These are phyloP conservation scores for Probosciger aterrimus DNA, from an alignment of 2,113 vertebrate genomes.

Conservation along the genomic window DNA sequence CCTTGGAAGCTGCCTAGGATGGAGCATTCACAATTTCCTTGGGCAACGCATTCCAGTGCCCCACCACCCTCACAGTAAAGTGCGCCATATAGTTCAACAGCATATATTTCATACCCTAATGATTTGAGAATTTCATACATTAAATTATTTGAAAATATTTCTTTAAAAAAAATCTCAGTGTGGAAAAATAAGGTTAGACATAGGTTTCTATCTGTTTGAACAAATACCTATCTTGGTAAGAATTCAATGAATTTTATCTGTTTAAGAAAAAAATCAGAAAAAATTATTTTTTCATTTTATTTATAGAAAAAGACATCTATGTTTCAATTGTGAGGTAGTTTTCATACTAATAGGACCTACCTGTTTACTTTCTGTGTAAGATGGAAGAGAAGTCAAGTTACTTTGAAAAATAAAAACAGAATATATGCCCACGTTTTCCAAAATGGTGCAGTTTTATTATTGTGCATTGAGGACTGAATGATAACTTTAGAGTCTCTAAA, in stretches of 20 bases:
- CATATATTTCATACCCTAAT: neutral
- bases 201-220: neutral
- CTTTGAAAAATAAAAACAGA: neutral
- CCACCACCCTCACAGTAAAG: neutral
- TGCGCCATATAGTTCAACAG: neutral
- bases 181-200: neutral
- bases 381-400: neutral
- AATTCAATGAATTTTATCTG: neutral
- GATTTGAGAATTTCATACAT: neutral
- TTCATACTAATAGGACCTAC: neutral
- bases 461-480: neutral
- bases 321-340: neutral
- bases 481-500: neutral
- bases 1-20: neutral
- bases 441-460: neutral
- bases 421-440: neutral
- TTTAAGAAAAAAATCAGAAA: neutral
- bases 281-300: neutral
- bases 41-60: neutral
- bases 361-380: neutral
- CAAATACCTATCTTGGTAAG: neutral
- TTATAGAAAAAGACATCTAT: neutral
- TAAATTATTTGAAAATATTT: neutral
- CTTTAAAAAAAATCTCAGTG: fast-evolving
- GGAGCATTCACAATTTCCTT: neutral